These are phyloP conservation scores for Alouatta palliata DNA, from an alignment of 2,113 vertebrate genomes.

Conservation along the genomic window DNA sequence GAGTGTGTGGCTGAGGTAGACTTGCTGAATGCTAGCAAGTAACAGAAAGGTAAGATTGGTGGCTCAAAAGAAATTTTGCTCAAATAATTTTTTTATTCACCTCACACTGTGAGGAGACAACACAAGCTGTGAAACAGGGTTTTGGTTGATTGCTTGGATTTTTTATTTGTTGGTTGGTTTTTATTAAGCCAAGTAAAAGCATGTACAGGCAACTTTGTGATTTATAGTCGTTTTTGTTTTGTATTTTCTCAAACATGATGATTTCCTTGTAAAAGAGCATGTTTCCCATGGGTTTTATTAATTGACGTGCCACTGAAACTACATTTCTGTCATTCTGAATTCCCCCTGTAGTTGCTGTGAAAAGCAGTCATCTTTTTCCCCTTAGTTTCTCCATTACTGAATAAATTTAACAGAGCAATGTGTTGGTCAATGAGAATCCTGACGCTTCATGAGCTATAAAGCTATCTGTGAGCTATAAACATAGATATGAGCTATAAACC, in stretches of 20 bases:
- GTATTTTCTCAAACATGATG: slow-evolving; percentile 63
- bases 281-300: slow-evolving; percentile 52
- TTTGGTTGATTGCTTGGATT: slow-evolving; percentile 29
- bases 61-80: neutral
- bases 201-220: slow-evolving; percentile 35
- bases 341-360: slow-evolving; percentile 12
- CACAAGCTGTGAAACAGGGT: slow-evolving; percentile 15
- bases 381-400: neutral
- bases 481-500: neutral
- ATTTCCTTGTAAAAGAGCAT: slow-evolving; percentile 56
- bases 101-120: slow-evolving; percentile 12
- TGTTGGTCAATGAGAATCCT: neutral
- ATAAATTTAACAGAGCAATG: neutral
- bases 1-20: rapidly evolving
- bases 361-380: neutral
- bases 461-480: neutral
- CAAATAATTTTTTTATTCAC: slow-evolving; percentile 9
- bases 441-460: neutral
- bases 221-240: slow-evolving; percentile 63
- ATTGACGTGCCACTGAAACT: slow-evolving; percentile 27
- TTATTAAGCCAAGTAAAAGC: neutral
- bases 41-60: neutral
- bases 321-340: slow-evolving; percentile 45
- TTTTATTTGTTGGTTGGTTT: slow-evolving; percentile 2
- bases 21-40: neutral